Base-by-base conservation (phyloP, 2,797 vertebrate species). In the Anomalospiza imberbis region DNA sequence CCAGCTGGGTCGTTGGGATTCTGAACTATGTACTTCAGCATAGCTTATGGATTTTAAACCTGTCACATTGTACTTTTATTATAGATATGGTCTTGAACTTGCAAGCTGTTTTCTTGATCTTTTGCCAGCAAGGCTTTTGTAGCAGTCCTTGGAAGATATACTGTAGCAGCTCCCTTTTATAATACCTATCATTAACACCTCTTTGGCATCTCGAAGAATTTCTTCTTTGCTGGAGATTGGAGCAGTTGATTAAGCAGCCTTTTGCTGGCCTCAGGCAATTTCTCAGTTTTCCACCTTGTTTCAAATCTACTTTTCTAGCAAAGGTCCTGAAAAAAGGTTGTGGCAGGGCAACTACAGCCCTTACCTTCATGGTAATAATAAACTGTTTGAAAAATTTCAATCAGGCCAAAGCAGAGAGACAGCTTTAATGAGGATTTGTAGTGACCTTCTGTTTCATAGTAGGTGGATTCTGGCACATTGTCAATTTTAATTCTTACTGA, bases 361-460 rank as follows among this genome's bases (percentile, higher is more conserved):
- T 96, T 94, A 86, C 91, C 91, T 96, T 95, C 29, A 19, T 79
- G 89, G 85, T 97, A 95, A 95, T 95, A 97, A 97, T 96, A 91
- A 94, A 94, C 79, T 95, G 87, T 74, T 96, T 89, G 92, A 97
- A 96, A 96, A 68, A 40, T 95, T 97, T 97, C 97, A 89, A 61
- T 97, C 96, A 85, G 94, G 91, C 91, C 95, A 94, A 89, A 96
- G 93, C 93, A 70, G 93, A 75, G 79, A 92, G 92, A 93, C 90
- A 94, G 92, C 94, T 98, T 97, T 98, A 98, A 98, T 97, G 97
- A 98, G 97, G 93, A 92, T 93, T 96, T 96, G 94, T 93, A 88
- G 92, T 96, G 97, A 97, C 97, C 97, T 96, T 96, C 94, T 95
- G 80, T 97, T 97, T 97, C 96, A 96, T 96, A 97, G 96, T 89